These are phyloP conservation scores for Norana najaformis DNA, from an alignment of 2,888 invertebrate species.

Conservation along the genomic window DNA sequence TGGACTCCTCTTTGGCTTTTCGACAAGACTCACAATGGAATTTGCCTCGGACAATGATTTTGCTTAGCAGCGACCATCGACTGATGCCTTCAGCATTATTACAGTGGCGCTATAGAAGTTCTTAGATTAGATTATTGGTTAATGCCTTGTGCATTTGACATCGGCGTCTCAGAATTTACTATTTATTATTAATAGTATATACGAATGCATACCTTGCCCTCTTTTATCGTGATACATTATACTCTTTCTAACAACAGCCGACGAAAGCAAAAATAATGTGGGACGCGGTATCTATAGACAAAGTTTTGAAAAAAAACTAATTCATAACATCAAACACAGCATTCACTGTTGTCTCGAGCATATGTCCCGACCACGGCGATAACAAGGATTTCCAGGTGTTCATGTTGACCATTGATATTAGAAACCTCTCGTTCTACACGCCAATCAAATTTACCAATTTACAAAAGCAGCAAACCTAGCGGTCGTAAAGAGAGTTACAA, in stretches of 20 bases:
- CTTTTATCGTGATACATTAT: not conserved
- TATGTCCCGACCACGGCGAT: not conserved
- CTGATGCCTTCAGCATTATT: too few species aligned
- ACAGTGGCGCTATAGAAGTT: too few species aligned
- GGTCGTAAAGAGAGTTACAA: not conserved
- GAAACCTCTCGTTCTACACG: not conserved
- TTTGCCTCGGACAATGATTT: too few species aligned
- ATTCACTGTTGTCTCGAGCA: not conserved
- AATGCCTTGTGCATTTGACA: too few species aligned
- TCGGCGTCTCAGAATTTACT: not conserved
- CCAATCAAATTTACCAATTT: not conserved
- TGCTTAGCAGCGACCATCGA: too few species aligned
- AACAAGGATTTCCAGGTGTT: not conserved
- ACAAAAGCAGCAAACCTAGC: not conserved
- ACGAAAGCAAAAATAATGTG: not conserved
- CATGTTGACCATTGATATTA: not conserved
- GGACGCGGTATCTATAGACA: not conserved
- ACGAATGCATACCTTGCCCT: not conserved
- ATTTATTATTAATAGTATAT: not conserved
- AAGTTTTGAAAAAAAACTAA: not conserved
- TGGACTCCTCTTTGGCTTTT: too few species aligned
- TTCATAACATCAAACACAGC: not conserved
- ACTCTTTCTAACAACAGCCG: not conserved
- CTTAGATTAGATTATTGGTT: too few species aligned
- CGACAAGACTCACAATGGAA: too few species aligned